Evolutionary conservation across 2,113 vertebrate species (phyloP), one percentile per base, ranked within the genome.

Genomic region (Heptranchias perlo): DNA sequence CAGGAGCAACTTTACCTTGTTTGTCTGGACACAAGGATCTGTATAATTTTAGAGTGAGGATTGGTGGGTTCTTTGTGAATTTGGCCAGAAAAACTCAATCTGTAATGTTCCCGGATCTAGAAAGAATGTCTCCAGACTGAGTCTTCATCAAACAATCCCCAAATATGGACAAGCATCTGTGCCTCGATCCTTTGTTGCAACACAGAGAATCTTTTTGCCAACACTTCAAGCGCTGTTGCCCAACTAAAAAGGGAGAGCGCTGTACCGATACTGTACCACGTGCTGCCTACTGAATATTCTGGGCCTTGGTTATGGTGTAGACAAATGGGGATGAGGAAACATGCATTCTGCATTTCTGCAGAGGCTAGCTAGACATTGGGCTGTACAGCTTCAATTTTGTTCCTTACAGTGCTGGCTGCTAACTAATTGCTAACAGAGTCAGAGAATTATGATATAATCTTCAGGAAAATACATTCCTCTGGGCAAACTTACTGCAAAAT

Each of bases 401-500:
- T 61, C 86, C n/a, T 93, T 62, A 61, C 89, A 93, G 64, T 62
- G 58, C 6, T 64, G 89, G n/a, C 89, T 93, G 89, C 35, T 18
- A 93, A 39, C 86, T 93, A 62, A 62, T 93, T 93, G 31, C 58
- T 62, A 93, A 64, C 58, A 62, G 87, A 92, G 87, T n/a, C 35
- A 16, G 31, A 13, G 14, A 92, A 92, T 92, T 92, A 92, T 92
- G 31, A 82, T 82, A 82, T 82, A 82, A 93, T 93, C 89, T n/a
- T 39, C 7, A 93, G 18, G 58, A 62, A 64, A 93, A 62, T 93
- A 93, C 58, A 93, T 93, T 64, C 35, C 54, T 93, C 21, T 39
- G 8, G 89, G 35, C 35, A 39, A 58, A 61, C 18, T 62, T 62
- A 93, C 35, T 62, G 89, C 18, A 93, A 93, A 64, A 3, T 64